These are phyloP conservation scores for Cromileptes altivelis DNA, from an alignment of 2,113 vertebrate genomes.

Conservation along the genomic window DNA sequence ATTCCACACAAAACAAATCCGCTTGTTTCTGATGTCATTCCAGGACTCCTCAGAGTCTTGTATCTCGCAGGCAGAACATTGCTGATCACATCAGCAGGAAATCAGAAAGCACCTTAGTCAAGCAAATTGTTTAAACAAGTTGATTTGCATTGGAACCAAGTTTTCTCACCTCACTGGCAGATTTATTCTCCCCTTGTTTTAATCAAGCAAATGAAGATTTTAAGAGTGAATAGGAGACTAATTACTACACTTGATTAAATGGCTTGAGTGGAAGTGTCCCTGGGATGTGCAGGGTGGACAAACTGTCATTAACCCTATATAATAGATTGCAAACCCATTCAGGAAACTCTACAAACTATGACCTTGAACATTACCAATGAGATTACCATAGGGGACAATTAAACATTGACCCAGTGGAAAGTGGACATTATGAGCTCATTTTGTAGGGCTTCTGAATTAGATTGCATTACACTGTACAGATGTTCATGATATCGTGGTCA, in stretches of 20 bases:
- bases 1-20: background rate
- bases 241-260: constrained; percentile 38
- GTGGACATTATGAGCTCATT: too few species aligned
- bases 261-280: constrained; percentile 17
- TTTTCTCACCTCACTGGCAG: constrained; percentile 2
- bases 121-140: background rate
- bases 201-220: constrained; percentile 49
- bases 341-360: background rate
- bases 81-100: constrained; percentile 14
- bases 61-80: background rate
- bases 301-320: background rate
- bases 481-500: background rate
- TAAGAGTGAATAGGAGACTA: constrained; percentile 19
- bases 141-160: constrained; percentile 25
- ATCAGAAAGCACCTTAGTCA: background rate
- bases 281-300: background rate
- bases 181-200: constrained; percentile 11
- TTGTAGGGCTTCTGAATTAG: background rate
- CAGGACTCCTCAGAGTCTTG: background rate
- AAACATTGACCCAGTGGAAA: background rate
- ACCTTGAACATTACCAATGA: background rate
- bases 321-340: background rate
- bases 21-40: background rate
- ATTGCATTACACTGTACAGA: background rate
- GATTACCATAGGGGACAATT: background rate